phyloP scores from a whole-genome alignment of 2,797 vertebrate genomes.

The Pelodytes ibericus region DNA sequence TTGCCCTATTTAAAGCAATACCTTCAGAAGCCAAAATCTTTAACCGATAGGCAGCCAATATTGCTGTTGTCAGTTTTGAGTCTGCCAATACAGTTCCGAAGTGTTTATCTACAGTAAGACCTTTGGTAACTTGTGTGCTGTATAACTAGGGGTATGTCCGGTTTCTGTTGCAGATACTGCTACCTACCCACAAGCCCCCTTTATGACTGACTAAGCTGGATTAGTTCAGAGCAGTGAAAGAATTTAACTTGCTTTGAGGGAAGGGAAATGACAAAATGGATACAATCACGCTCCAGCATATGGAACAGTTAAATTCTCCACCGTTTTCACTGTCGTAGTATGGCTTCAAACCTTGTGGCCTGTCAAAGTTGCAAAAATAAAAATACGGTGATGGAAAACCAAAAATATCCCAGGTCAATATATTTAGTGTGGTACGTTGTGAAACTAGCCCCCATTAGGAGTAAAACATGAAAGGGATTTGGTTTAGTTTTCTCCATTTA shows the following conservation, averaged over 20 bases:
- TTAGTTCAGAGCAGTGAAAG: slow-evolving; percentile 14
- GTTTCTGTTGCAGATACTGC: slow-evolving; percentile 55
- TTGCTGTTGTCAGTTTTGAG: slow-evolving; percentile 62
- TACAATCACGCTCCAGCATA: slow-evolving; percentile 39
- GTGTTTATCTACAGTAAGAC: slow-evolving; percentile 74
- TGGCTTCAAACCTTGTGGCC: slow-evolving; percentile 46
- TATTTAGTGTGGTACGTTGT: background rate
- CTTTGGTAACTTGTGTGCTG: slow-evolving; percentile 71
- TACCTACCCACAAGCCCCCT: slow-evolving; percentile 30
- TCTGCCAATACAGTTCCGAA: slow-evolving; percentile 65
- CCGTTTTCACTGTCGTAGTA: slow-evolving; percentile 41
- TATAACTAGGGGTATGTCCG: slow-evolving; percentile 32
- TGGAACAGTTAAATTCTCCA: slow-evolving; percentile 33
- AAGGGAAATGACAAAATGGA: slow-evolving; percentile 13
- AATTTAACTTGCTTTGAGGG: slow-evolving; percentile 18
- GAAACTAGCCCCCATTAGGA: background rate
- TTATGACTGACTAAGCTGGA: slow-evolving; percentile 23
- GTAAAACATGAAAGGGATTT: background rate
- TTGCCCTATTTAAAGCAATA: background rate
- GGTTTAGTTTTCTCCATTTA: background rate
- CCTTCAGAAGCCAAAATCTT: slow-evolving; percentile 25
- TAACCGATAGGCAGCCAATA: slow-evolving; percentile 62
- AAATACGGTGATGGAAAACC: background rate
- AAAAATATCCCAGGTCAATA: background rate
- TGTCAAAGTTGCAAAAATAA: slow-evolving; percentile 8